Base-by-base conservation (phyloP, 2,888 invertebrate genomes). In the Pyrochroa serraticornis region DNA sequence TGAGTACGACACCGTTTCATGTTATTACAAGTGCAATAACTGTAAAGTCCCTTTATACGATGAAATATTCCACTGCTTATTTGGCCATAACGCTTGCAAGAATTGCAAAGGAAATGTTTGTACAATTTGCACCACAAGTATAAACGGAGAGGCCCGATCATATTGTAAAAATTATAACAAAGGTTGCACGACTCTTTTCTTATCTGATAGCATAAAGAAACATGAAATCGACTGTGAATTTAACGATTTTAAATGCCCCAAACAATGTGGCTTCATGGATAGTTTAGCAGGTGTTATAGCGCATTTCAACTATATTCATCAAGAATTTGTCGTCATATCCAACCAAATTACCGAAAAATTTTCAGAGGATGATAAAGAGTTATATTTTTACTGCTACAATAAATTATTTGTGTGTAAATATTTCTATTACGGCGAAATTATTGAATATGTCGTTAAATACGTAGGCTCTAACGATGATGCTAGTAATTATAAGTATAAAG, bases 141-240 rank as follows among this genome's bases (percentile, higher is more conserved):
- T 71, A 33, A 70, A 65, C 13, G 65, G 56, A 10, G 60, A 65
- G 22, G 64, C 71, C 1, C 65, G 63, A 42, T 65, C 58, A 6
- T 54, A 63, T 10, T 75, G 75, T 59, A 70, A 67, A 52, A 73
- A 73, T 41, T 66, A 64, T 46, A 34, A 49, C 0, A 68, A 59
- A 58, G 74, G 74, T 7, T 74, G 75, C 52, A 63, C 63, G 12
- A 54, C 60, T 30, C 54, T 66, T 36, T 62, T 74, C n/a, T 13
- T 52, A 5, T 58, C 50, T 10, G 56, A 55, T 10, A 63, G 68
- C 10, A 45, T 66, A 5, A 60, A 64, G 38, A 58, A 59, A 12
- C 75, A 75, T 52, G 66, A 71, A 63, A 59, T 62, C 9, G 68
- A 73, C 46, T 75, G 74, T 44, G 61, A 63, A 53, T 75, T 64